Evolutionary conservation across 2,888 invertebrate genomes (phyloP), one percentile per base, ranked within the genome.

Genomic region (Vanessa cardui): DNA sequence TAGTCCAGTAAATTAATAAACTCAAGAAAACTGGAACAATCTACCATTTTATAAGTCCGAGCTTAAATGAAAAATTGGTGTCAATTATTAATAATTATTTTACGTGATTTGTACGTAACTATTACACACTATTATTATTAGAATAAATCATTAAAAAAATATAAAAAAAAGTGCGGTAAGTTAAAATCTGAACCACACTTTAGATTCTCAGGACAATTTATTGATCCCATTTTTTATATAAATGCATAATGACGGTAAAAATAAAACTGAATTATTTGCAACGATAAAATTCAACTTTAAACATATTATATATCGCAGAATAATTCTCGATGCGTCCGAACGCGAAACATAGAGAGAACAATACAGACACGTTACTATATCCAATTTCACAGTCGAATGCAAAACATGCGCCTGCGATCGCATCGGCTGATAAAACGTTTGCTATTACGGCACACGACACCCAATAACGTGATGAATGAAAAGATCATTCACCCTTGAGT

Each of bases 361-460:
- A 66, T 60, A 56, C 50, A 62, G 60, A 64, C 64, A 66, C 66
- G 73, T 64, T 33, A 54, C 62, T 62, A 68, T 62, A 70, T 77
- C 73, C 72, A 72, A 77, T 78, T 77, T 70, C 75, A 76, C 74
- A 76, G 75, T 74, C 71, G 62, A 67, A 70, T 73, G 73, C 70
- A 64, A 65, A 71, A 62, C 71, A 72, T 66, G 73, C 65, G 70
- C 70, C 63, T 58, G 70, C 71, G 72, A 74, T 73, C 69, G 70
- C 69, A 60, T 62, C 52, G 50, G 18, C 49, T 18, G 71, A 73
- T 73, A 70, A 59, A 54, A 20, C 68, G 66, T 64, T 68, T 64
- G 65, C 66, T 66, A 47, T 73, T 70, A 70, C 68, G 69, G 64
- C 70, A 73, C 58, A 63, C 63, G 69, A 70, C 71, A 65, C 68